Conservation (phyloP, 2,888 invertebrate species). For the Ecliptopera silaceata region DNA sequence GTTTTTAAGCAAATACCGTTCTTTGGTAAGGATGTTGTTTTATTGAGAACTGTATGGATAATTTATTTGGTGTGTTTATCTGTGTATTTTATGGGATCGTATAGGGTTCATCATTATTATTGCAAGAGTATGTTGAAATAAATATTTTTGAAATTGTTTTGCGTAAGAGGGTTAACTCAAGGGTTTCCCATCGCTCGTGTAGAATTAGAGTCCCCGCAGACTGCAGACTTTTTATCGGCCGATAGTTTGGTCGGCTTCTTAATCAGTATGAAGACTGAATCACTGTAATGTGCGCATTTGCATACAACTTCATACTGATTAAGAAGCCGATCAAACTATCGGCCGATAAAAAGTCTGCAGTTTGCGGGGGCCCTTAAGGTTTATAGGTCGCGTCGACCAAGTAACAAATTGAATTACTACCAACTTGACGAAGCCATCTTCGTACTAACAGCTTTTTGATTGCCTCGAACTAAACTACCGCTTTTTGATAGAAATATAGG, state of each 20-base stretch:
- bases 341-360: too few relatives aligned
- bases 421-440: background rate
- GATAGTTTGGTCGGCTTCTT: too few relatives aligned
- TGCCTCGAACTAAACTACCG: background rate
- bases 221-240: too few relatives aligned
- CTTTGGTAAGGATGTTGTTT: slow-evolving; percentile 67
- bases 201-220: too few relatives aligned
- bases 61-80: slow-evolving; percentile 80
- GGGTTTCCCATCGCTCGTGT: background rate
- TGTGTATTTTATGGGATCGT: slow-evolving; percentile 64
- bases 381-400: slow-evolving; percentile 9
- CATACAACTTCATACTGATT: too few relatives aligned
- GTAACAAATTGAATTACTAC: slow-evolving; percentile 15
- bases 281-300: too few relatives aligned
- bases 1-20: slow-evolving; percentile 22
- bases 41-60: slow-evolving; percentile 81
- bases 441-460: background rate
- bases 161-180: background rate
- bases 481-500: too few relatives aligned
- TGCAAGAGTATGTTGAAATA: slow-evolving; percentile 12
- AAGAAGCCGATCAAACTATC: too few relatives aligned
- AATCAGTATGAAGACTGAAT: too few relatives aligned
- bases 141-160: background rate
- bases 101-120: slow-evolving; percentile 25
- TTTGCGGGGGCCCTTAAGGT: too few relatives aligned